These are phyloP conservation scores for Venustaconcha ellipsiformis DNA, from an alignment of 1,140 invertebrate genomes.

Conservation along the genomic window DNA sequence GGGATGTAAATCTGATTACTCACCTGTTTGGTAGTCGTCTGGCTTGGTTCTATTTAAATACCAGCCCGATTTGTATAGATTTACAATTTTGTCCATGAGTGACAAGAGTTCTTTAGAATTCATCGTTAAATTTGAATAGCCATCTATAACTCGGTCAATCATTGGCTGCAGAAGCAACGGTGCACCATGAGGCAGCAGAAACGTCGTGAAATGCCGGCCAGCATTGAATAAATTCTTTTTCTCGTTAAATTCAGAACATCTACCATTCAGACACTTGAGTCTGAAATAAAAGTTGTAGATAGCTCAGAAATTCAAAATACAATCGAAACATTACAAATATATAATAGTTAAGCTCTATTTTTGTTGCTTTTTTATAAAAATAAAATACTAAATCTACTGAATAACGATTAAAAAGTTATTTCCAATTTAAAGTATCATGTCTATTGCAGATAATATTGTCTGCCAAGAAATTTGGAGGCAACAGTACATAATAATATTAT, in stretches of 20 bases:
- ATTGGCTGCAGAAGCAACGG: constrained; percentile 57
- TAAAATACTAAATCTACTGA: too few species aligned
- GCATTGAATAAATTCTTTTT: constrained; percentile 69
- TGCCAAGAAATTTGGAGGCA: too few species aligned
- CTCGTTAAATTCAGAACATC: constrained; percentile 69
- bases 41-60: constrained; percentile 56
- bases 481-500: too few species aligned
- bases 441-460: too few species aligned
- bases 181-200: constrained; percentile 68
- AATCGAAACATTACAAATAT: neutral
- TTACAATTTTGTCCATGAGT: constrained; percentile 57
- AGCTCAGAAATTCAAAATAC: neutral
- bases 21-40: constrained; percentile 19
- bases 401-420: too few species aligned
- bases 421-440: too few species aligned
- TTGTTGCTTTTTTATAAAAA: too few species aligned
- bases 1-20: neutral
- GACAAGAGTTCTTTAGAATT: constrained; percentile 54
- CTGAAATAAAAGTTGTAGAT: constrained; percentile 35
- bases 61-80: constrained; percentile 57
- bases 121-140: constrained; percentile 56
- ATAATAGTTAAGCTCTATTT: too few species aligned
- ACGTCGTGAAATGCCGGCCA: constrained; percentile 68
- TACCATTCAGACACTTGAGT: constrained; percentile 53
- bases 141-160: constrained; percentile 58